These are phyloP conservation scores for Dromaius novaehollandiae DNA, from an alignment of 2,113 vertebrate species.

Conservation along the genomic window DNA sequence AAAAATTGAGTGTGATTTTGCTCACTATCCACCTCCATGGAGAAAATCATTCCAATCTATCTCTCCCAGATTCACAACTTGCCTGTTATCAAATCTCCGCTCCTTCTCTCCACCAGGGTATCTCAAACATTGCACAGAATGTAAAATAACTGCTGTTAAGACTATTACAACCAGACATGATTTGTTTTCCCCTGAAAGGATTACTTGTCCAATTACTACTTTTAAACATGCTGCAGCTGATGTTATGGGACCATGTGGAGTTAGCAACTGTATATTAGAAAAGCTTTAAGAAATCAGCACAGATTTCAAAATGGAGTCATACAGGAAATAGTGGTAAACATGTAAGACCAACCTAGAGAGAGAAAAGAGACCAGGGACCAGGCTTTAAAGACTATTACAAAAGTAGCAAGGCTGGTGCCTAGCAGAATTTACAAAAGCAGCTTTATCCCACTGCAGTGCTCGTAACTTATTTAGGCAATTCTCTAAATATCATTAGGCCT, in stretches of 20 bases:
- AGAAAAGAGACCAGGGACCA: neutral
- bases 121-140: conserved; percentile 32
- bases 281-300: conserved; percentile 9
- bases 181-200: conserved; percentile 35
- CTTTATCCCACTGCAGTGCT: neutral
- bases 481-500: neutral
- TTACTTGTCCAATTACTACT: conserved; percentile 21
- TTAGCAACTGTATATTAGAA: conserved; percentile 2
- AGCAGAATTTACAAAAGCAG: neutral
- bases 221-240: conserved; percentile 56
- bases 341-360: neutral
- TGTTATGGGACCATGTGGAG: conserved; percentile 4
- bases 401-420: neutral
- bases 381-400: neutral
- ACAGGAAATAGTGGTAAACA: neutral
- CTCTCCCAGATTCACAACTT: neutral
- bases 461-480: neutral
- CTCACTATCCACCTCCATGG: neutral
- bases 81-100: neutral
- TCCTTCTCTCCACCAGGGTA: neutral
- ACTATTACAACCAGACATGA: neutral
- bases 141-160: neutral
- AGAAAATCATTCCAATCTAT: neutral
- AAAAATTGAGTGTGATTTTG: neutral
- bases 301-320: conserved; percentile 25